Percentiles rank a stretch among this genome's conserved stretches.
phyloP scores from a whole-genome alignment of 1,140 invertebrate genomes.

The Drosophila parabipectinata region DNA sequence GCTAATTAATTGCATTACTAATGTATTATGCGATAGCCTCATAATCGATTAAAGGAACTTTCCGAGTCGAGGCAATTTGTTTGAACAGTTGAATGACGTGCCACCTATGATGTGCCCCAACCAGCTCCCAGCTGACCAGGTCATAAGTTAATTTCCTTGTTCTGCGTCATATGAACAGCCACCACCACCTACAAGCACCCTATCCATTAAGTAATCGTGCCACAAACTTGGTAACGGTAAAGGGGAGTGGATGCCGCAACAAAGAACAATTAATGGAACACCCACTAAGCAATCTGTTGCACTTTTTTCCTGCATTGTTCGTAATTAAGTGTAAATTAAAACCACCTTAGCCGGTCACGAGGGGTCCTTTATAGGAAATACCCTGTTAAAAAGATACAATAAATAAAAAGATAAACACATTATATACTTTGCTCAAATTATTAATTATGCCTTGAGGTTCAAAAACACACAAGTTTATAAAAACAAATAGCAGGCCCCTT shows the following conservation, averaged over 20 bases:
- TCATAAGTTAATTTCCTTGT: conserved; percentile 56
- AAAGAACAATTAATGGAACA: conserved; percentile 53
- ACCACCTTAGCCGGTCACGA: conserved; percentile 36
- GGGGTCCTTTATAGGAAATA: conserved; percentile 1
- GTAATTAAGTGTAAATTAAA: conserved; percentile 70
- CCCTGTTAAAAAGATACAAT: conserved; percentile 3
- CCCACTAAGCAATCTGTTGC: conserved; percentile 56
- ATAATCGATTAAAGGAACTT: conserved; percentile 40
- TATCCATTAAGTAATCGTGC: conserved; percentile 42
- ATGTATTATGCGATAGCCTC: conserved; percentile 43
- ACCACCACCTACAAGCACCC: background rate
- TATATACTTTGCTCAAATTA: background rate
- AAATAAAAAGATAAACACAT: background rate
- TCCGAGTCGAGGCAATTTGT: conserved; percentile 31
- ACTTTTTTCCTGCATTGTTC: conserved; percentile 23
- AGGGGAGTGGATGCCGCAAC: conserved; percentile 17
- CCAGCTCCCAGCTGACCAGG: conserved; percentile 1
- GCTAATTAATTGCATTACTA: conserved; percentile 59
- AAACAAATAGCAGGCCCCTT: background rate
- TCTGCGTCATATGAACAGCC: conserved; percentile 11
- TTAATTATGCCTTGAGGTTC: background rate
- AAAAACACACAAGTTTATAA: background rate
- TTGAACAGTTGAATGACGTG: conserved; percentile 13
- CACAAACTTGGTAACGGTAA: conserved; percentile 1
- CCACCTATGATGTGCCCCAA: background rate